These are phyloP conservation scores for Euphydryas editha DNA, from an alignment of 2,888 invertebrate species.

Conservation along the genomic window DNA sequence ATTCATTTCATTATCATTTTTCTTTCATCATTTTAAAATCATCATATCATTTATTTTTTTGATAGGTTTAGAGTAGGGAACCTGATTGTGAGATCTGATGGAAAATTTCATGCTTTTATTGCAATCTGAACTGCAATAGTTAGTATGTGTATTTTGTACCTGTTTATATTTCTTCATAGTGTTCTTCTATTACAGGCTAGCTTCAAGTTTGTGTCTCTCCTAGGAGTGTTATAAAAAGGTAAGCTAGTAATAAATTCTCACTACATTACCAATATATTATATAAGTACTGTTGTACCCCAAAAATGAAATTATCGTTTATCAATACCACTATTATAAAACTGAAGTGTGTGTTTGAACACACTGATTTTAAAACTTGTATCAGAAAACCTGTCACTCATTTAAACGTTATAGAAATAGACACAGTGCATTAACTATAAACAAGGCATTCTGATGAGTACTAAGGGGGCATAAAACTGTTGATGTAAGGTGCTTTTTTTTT, in stretches of 20 bases:
- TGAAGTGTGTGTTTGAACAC: too few relatives aligned
- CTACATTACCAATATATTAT: too few relatives aligned
- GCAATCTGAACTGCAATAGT: slow-evolving; percentile 58
- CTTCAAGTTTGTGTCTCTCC: too few relatives aligned
- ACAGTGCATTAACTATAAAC: too few relatives aligned
- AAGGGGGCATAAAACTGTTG: too few relatives aligned
- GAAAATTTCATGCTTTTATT: slow-evolving; percentile 49
- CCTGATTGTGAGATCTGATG: slow-evolving; percentile 72
- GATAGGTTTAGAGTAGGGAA: slow-evolving; percentile 67
- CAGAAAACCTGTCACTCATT: not conserved
- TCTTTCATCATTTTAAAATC: slow-evolving; percentile 14
- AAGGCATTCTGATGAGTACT: too few relatives aligned
- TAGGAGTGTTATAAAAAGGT: not conserved
- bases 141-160: not conserved
- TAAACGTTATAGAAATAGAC: too few relatives aligned
- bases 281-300: too few relatives aligned
- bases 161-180: slow-evolving; percentile 17
- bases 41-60: slow-evolving; percentile 42
- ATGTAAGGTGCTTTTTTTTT: too few relatives aligned
- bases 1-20: slow-evolving; percentile 34
- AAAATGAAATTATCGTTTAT: too few relatives aligned
- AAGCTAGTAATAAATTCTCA: not conserved
- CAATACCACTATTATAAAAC: too few relatives aligned
- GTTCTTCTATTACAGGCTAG: slow-evolving; percentile 34
- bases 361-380: too few relatives aligned